Evolutionary conservation across 2,113 vertebrate species (phyloP).

Genomic region (Empidonax traillii): DNA sequence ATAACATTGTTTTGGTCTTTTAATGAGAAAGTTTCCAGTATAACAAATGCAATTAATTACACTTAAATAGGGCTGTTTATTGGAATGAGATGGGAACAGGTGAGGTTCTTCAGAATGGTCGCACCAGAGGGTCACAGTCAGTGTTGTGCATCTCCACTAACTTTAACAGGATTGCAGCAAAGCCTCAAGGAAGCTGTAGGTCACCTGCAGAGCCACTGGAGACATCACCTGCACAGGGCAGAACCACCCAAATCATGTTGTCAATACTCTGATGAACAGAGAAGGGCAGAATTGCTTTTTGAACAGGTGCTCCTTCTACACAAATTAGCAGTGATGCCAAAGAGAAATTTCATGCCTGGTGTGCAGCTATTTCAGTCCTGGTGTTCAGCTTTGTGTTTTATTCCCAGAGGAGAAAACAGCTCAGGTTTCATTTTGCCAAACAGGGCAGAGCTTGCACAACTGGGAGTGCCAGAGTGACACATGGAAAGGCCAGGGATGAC

Average conservation of each 20-base stretch:
- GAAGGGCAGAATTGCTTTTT: background rate
- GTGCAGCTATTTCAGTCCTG: background rate
- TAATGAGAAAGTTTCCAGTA: background rate
- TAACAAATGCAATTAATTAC: background rate
- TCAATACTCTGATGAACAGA: background rate
- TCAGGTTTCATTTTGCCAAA: conserved; percentile 1
- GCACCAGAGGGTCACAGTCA: background rate
- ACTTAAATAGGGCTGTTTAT: background rate
- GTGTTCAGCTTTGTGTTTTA: conserved; percentile 17
- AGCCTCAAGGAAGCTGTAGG: background rate
- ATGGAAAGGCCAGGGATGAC: background rate
- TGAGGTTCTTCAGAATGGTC: background rate
- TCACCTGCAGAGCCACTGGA: background rate
- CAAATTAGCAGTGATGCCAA: conserved; percentile 1
- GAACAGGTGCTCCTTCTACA: background rate
- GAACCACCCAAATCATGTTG: background rate
- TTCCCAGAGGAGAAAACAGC: background rate
- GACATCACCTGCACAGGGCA: background rate
- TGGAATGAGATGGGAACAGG: background rate
- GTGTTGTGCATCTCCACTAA: background rate
- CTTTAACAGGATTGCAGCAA: background rate
- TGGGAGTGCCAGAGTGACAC: background rate
- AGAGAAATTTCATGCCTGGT: background rate
- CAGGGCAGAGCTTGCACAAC: background rate
- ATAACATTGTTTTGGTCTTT: background rate